These are phyloP conservation scores for Otocyon megalotis DNA, from an alignment of 2,113 vertebrate species.

Conservation along the genomic window DNA sequence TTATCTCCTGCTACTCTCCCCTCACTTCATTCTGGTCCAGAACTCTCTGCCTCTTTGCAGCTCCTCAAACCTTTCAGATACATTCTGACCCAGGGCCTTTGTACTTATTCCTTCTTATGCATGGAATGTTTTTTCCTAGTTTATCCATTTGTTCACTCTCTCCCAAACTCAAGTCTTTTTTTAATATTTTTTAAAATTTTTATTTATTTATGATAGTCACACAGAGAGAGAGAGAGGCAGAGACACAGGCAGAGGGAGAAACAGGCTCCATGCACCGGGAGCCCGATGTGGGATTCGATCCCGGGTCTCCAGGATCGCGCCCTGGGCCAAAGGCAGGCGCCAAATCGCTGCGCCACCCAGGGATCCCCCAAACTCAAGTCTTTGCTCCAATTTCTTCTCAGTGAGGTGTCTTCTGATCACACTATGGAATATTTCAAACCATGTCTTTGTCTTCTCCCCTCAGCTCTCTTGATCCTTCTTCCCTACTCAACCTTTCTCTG, in stretches of 20 bases:
- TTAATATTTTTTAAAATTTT: no score
- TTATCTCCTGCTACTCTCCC: neutral
- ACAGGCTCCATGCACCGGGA: no score
- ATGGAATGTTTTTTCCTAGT: neutral
- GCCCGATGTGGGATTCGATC: no score
- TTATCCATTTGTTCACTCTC: neutral
- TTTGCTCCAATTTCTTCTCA: neutral
- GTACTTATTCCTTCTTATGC: neutral
- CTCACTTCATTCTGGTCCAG: no score
- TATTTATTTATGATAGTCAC: no score
- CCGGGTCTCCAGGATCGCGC: no score
- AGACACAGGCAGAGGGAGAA: no score
- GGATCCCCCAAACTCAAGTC: neutral
- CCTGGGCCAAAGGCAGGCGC: no score
- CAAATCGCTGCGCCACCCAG: no score
- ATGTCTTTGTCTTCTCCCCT: neutral
- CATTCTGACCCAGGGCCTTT: neutral
- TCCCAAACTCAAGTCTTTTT: neutral
- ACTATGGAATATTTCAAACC: neutral
- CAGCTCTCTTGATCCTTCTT: neutral
- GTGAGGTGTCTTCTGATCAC: neutral
- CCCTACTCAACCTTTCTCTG: neutral
- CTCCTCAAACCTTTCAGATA: neutral
- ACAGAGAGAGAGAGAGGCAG: no score
- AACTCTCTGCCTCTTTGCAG: neutral